Evolutionary conservation across 2,888 invertebrate genomes (phyloP).

Genomic region (Congeria kusceri): DNA sequence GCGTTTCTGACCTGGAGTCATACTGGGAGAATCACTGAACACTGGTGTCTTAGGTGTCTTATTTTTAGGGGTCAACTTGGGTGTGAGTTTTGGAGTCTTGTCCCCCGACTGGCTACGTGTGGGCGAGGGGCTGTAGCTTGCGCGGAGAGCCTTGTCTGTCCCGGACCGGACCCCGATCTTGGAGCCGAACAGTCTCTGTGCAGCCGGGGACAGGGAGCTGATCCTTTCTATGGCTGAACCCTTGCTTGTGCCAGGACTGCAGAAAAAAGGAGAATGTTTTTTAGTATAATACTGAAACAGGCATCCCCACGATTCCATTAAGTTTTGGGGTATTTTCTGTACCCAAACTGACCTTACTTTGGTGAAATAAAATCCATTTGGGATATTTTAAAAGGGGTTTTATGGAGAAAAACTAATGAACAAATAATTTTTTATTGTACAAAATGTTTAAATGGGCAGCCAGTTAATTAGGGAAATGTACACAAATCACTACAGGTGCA

Average conservation of each 20-base stretch:
- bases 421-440: too few species aligned
- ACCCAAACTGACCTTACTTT: too few species aligned
- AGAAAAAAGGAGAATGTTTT: slow-evolving; percentile 60
- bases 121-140: slow-evolving; percentile 88
- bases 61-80: slow-evolving; percentile 67
- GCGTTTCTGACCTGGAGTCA: slow-evolving; percentile 69
- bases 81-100: slow-evolving; percentile 76
- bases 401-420: too few species aligned
- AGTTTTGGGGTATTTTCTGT: too few species aligned
- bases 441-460: too few species aligned
- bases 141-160: slow-evolving; percentile 87
- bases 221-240: slow-evolving; percentile 90
- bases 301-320: too few species aligned
- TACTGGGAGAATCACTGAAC: slow-evolving; percentile 46
- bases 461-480: too few species aligned
- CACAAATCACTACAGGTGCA: too few species aligned
- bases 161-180: slow-evolving; percentile 88
- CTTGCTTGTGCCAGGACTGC: slow-evolving; percentile 78
- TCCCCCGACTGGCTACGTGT: slow-evolving; percentile 78
- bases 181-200: slow-evolving; percentile 92
- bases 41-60: slow-evolving; percentile 69
- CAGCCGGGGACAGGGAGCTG: slow-evolving; percentile 97
- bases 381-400: too few species aligned
- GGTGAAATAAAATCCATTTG: too few species aligned
- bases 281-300: too few species aligned